Evolutionary conservation across 2,113 vertebrate species (phyloP), one percentile per base, ranked within the genome.

Genomic region (Sminthopsis crassicaudata): DNA sequence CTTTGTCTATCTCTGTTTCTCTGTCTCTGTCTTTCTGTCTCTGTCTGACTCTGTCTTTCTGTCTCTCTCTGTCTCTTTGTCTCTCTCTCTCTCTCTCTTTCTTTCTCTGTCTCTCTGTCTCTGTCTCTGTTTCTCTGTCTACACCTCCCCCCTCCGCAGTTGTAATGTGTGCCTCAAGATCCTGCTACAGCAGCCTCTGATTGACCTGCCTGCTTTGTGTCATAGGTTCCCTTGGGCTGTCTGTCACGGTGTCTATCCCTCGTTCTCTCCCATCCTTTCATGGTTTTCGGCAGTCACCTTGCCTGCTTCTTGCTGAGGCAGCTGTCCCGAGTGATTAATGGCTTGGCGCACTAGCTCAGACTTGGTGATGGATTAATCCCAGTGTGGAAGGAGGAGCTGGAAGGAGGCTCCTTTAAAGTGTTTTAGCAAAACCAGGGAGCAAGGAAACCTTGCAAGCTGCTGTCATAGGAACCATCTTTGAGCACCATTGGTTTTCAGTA

Each of bases 271-370:
- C 92, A 84, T 97, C 84, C 46, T 91, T 88, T 1, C 23, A 94
- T 91, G 91, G 95, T 95, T 98, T 98, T 91, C 50, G 97, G 95
- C 98, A 98, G 98, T 98, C 98, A 98, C 98, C 98, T 98, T 98
- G 98, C 95, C 93, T 90, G 23, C 92, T 97, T 98, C 97, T 98
- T 97, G 98, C 98, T 98, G 98, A 98, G 95, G 95, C 95, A 95
- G 98, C 98, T 98, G 95, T 98, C 97, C 94, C 93, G 5, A 10
- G 95, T 98, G 98, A 98, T 98, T 98, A 98, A 98, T 98, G 98
- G 98, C 97, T 96, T 98, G 98, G 98, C 98, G 98, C 96, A 92
- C 95, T 96, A 57, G 95, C 98, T 48, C 95, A 97, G 97, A 97
- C 97, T 97, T 98, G 94, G 97, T 98, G 94, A 98, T 96, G 96